Conservation (phyloP, 2,888 invertebrate species). For the Seira sanloemensis region DNA sequence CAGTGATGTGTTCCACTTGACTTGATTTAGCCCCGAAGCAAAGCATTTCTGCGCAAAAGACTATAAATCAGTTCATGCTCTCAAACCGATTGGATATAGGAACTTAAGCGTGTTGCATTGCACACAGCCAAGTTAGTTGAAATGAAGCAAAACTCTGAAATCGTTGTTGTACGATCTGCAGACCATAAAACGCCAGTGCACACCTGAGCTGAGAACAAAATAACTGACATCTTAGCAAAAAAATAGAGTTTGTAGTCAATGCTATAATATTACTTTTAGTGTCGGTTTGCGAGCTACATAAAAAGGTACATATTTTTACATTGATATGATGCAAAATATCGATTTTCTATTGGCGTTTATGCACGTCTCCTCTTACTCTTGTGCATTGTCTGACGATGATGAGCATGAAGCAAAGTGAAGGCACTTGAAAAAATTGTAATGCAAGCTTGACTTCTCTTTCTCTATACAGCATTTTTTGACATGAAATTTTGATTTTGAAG, state of each 20-base stretch:
- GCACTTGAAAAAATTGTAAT: not conserved
- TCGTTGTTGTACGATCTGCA: not conserved
- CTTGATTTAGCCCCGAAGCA: slow-evolving; percentile 15
- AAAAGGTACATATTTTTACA: too few relatives aligned
- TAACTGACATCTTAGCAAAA: too few relatives aligned
- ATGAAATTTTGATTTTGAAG: slow-evolving; percentile 24
- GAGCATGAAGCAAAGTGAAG: not conserved
- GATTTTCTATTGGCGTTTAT: too few relatives aligned
- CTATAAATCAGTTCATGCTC: slow-evolving; percentile 35
- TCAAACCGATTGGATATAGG: not conserved
- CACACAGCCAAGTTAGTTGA: not conserved
- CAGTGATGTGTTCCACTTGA: slow-evolving; percentile 32
- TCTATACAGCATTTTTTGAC: not conserved
- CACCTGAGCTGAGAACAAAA: slow-evolving; percentile 3
- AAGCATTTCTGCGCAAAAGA: slow-evolving; percentile 15
- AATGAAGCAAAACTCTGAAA: not conserved
- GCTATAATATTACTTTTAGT: too few relatives aligned
- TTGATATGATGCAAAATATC: too few relatives aligned
- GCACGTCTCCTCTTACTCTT: not conserved
- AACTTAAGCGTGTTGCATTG: not conserved
- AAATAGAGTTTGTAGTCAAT: too few relatives aligned
- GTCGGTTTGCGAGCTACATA: too few relatives aligned
- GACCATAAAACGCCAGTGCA: not conserved
- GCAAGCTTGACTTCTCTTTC: slow-evolving; percentile 1
- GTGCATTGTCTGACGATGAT: not conserved